Percentiles rank a stretch among this genome's conserved stretches.
Conservation (phyloP, 2,888 invertebrate species). For the Hymenopus coronatus region DNA sequence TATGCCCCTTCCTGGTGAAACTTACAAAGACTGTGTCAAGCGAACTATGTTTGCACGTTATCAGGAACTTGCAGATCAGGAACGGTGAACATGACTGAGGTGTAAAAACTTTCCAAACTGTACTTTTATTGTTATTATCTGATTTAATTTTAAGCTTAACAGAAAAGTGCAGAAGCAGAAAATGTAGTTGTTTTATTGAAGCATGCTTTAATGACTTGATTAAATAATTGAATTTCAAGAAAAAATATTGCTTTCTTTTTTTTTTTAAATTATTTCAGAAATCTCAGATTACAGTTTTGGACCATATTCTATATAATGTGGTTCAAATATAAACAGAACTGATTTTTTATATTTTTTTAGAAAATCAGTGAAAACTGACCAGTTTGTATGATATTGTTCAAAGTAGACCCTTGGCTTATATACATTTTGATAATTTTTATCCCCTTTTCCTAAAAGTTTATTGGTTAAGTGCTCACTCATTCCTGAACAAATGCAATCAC, state of each 20-base stretch:
- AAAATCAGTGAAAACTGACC: no score
- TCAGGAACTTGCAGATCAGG: constrained; percentile 67
- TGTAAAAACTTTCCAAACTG: not conserved
- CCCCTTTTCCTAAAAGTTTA: no score
- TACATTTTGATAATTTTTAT: no score
- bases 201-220: not conserved
- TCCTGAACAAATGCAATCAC: no score
- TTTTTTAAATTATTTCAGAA: not conserved
- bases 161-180: not conserved
- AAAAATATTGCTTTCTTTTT: not conserved
- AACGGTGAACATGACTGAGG: not conserved
- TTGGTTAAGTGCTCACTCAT: no score
- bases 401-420: no score
- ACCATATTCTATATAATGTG: not conserved
- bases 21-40: constrained; percentile 85
- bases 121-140: not conserved
- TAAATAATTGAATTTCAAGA: not conserved
- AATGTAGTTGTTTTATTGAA: not conserved
- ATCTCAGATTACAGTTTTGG: not conserved
- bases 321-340: no score
- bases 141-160: not conserved
- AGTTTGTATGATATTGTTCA: no score
- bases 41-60: constrained; percentile 87
- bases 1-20: constrained; percentile 76
- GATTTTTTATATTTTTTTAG: no score